These are phyloP conservation scores for Tympanuchus pallidicinctus DNA, from an alignment of 2,113 vertebrate species.

Conservation along the genomic window DNA sequence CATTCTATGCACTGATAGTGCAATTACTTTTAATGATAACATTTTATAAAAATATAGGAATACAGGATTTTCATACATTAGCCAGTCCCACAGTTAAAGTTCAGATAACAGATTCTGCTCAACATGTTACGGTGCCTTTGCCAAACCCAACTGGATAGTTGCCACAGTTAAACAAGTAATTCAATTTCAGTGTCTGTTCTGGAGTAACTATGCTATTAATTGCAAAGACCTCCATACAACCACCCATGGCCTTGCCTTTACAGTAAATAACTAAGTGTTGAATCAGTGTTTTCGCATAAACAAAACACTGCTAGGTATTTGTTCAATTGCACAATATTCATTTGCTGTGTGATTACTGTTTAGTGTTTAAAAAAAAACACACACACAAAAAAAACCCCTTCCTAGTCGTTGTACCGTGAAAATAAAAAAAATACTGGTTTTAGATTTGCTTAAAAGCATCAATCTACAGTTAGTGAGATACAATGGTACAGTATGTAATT, in stretches of 20 bases:
- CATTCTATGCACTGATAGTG: constrained; percentile 84
- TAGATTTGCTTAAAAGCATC: constrained; percentile 73
- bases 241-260: constrained; percentile 87
- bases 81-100: constrained; percentile 75
- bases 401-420: constrained; percentile 81
- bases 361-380: constrained; percentile 59
- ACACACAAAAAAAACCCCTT: constrained; percentile 55
- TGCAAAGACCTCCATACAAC: constrained; percentile 85
- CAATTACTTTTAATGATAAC: constrained; percentile 81
- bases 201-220: constrained; percentile 83
- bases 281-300: constrained; percentile 77
- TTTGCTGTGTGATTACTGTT: constrained; percentile 82
- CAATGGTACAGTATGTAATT: constrained; percentile 82
- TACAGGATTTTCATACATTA: constrained; percentile 76
- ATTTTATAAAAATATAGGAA: constrained; percentile 79
- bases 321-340: constrained; percentile 81
- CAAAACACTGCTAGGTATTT: constrained; percentile 78
- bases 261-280: constrained; percentile 79
- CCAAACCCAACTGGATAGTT: constrained; percentile 82
- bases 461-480: constrained; percentile 78
- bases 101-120: constrained; percentile 76
- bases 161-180: constrained; percentile 81
- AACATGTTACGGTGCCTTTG: constrained; percentile 84
- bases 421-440: constrained; percentile 73
- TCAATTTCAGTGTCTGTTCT: constrained; percentile 78